Evolutionary conservation across 2,888 invertebrate species (phyloP), one percentile per base, ranked within the genome.

Genomic region (Horisme vitalbata): DNA sequence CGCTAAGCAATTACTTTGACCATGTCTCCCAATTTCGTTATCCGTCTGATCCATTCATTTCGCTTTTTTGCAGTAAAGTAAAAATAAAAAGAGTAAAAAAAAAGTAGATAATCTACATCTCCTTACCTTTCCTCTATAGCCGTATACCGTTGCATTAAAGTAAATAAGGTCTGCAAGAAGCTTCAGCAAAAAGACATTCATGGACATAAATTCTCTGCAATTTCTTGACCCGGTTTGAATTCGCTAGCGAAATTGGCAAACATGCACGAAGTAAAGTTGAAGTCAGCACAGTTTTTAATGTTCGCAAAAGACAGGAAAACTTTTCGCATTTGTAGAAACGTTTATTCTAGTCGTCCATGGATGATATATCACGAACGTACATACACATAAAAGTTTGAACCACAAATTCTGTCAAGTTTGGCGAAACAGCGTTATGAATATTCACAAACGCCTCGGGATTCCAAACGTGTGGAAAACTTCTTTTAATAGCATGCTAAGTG

Each of bases 361-460:
- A 56, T 68, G 60, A 59, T 67, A 64, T 32, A n/a, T n/a, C n/a
- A 68, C 65, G 56, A 59, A 63, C n/a, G 15, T 24, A 34, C 37
- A 28, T 27, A 37, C 32, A 33, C 56, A 64, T 53, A 65, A 69
- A 76, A 77, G 68, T 69, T 73, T 61, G 45, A 43, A 23, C 31
- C 23, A 15, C 54, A 54, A 51, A 45, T 53, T 58, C 46, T 52
- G 48, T 50, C 57, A 73, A 73, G 70, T 77, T 75, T 61, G 43
- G 54, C 60, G 67, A 73, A 39, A 71, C 62, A 62, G 60, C 67
- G 65, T 69, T 71, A 80, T 82, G 81, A 81, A 83, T 83, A 83
- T 83, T 82, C 81, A 82, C 62, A 72, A 70, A 73, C 74, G 72
- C 70, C 68, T 57, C 55, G 65, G 67, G 71, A 74, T 70, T 75